Percentiles rank a stretch among this genome's conserved stretches.
These are phyloP conservation scores for Ichneumoninae sp. DNA, from an alignment of 2,888 invertebrate species.

Conservation along the genomic window DNA sequence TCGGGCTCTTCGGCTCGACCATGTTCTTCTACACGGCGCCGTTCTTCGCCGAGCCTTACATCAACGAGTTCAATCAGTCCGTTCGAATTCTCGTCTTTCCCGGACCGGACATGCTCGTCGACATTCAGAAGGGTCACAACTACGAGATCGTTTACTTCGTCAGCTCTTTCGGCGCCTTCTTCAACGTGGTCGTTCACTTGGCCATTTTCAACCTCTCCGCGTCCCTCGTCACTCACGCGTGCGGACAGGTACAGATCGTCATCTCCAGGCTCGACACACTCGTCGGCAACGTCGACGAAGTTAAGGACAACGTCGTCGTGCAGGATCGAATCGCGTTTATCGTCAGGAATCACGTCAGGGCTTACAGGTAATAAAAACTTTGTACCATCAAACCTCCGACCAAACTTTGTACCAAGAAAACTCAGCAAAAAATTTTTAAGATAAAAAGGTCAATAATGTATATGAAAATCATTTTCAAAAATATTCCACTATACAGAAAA, in stretches of 20 bases:
- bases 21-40: neutral
- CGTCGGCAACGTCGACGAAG: constrained; percentile 22
- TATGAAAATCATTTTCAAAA: too few species aligned
- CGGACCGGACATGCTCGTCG: constrained; percentile 60
- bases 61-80: constrained; percentile 63
- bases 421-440: too few species aligned
- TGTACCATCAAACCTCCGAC: too few species aligned
- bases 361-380: constrained; percentile 70
- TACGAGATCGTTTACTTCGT: constrained; percentile 72
- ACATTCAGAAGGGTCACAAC: constrained; percentile 66
- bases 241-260: constrained; percentile 70
- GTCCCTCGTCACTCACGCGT: constrained; percentile 69
- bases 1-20: neutral
- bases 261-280: constrained; percentile 52
- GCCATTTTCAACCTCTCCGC: constrained; percentile 68
- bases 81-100: constrained; percentile 64
- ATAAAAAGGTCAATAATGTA: too few species aligned
- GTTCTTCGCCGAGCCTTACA: constrained; percentile 58
- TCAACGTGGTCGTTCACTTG: constrained; percentile 66
- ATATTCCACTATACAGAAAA: too few species aligned
- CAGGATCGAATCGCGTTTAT: constrained; percentile 63
- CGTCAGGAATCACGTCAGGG: constrained; percentile 64
- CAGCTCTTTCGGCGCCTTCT: constrained; percentile 65
- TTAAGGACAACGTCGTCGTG: constrained; percentile 2
- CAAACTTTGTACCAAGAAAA: too few species aligned